A percentile compares a stretch with the other conserved stretches of the same genome.
Conservation (phyloP, 2,888 invertebrate genomes). For the Drosophila multiciliata region DNA sequence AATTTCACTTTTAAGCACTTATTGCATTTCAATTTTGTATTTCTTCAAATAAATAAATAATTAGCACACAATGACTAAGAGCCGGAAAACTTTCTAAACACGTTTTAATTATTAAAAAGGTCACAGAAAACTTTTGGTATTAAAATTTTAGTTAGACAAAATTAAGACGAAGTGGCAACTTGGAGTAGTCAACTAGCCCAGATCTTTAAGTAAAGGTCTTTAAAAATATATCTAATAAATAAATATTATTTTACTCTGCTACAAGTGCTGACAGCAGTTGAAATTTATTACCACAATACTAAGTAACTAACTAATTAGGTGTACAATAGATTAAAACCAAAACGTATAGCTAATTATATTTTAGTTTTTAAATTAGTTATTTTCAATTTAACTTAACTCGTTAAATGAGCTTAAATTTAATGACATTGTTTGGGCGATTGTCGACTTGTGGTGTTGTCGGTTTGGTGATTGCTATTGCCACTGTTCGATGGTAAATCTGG, state of each 20-base stretch:
- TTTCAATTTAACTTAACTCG: constrained; percentile 12
- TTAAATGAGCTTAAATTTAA: constrained; percentile 33
- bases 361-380: neutral
- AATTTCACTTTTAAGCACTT: neutral
- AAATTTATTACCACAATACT: neutral
- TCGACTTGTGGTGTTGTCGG: neutral
- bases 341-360: neutral
- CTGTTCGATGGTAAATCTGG: constrained; percentile 44
- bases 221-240: too few species aligned
- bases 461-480: constrained; percentile 11
- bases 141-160: neutral
- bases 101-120: neutral
- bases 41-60: neutral
- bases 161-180: neutral
- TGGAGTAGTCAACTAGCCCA: neutral
- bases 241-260: neutral
- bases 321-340: neutral
- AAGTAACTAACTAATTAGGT: neutral
- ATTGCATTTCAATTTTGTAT: neutral
- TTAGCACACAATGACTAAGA: neutral
- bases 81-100: neutral
- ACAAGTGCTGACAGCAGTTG: neutral
- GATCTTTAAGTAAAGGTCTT: too few species aligned
- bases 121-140: neutral
- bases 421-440: constrained; percentile 3